A percentile compares a stretch with the other conserved stretches of the same genome.
Conservation (phyloP, 2,113 vertebrate genomes). For the Labeo catla region DNA sequence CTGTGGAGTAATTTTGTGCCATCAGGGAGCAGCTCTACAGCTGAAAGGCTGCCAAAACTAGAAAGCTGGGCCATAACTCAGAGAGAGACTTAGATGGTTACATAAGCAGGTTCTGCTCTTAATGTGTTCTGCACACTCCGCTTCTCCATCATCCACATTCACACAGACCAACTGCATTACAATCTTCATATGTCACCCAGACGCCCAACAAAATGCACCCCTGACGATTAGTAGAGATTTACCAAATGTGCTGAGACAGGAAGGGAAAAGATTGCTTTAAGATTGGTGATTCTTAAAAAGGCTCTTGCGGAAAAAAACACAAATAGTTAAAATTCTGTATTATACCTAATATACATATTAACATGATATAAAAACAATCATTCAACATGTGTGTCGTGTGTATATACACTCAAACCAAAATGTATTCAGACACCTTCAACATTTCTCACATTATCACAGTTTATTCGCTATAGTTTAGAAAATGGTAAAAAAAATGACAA, state of each 20-base stretch:
- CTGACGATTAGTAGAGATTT: not conserved
- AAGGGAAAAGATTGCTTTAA: not conserved
- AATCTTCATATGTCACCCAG: not conserved
- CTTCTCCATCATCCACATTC: not conserved
- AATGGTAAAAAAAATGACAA: no score
- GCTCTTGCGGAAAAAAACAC: not conserved
- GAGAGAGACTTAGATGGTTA: constrained; percentile 40
- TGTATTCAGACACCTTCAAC: no score
- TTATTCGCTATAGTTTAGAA: no score
- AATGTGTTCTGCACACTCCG: constrained; percentile 42
- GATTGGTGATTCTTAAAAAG: not conserved
- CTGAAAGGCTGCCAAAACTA: constrained; percentile 31
- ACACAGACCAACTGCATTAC: constrained; percentile 26
- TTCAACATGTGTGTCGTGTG: no score
- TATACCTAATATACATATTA: no score
- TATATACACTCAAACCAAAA: no score
- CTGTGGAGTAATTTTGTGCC: not conserved
- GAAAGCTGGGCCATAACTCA: constrained; percentile 45
- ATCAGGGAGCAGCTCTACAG: constrained; percentile 19
- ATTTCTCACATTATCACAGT: no score
- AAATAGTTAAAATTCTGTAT: not conserved
- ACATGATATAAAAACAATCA: no score
- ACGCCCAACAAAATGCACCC: not conserved
- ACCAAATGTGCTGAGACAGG: not conserved
- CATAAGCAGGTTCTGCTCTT: constrained; percentile 40